Base-by-base conservation (phyloP, 2,797 vertebrate species). In the Streptopelia turtur region DNA sequence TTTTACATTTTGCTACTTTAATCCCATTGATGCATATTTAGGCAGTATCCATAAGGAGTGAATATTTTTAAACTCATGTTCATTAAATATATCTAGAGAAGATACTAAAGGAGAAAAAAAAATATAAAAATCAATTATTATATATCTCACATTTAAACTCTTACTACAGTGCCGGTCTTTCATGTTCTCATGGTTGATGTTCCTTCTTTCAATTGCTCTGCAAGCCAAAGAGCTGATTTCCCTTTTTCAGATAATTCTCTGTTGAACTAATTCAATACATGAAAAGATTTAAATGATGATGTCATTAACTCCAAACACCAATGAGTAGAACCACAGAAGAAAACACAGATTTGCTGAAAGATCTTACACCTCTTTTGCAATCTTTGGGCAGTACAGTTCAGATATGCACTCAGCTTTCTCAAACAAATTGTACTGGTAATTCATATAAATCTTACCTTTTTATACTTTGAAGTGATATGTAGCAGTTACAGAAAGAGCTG, bases 401-500 rank as follows among this genome's bases (percentile, higher is more conserved):
- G 35, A 72, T 10, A 82, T 23, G n/a, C 47, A 56, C 61, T 84
- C 12, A 1, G 31, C 33, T 89, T 63, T 78, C 68, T 78, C 63
- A 93, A 77, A 60, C 20, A 66, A 72, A 35, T 61, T 59, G 77
- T 68, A 41, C 13, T 43, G 68, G 21, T 50, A 59, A 27, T 61
- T 91, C 23, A 27, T 68, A 50, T 78, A 72, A 82, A 53, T 87
- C 98, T 98, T 98, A 98, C 98, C 98, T 98, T 95, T 60, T 57
- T 87, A 30, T 47, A 69, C 66, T 53, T 78, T 35, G 83, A 66
- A 53, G 92, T 60, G 89, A 64, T 76, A 53, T 0, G 86, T 93
- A 92, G 94, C 81, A 90, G 94, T 91, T 93, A 91, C 60, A 82
- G 93, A 91, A 93, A 85, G 83, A 88, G 78, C 39, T 41, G 74